Evolutionary conservation across 2,113 vertebrate genomes (phyloP).

Genomic region (Castor canadensis): DNA sequence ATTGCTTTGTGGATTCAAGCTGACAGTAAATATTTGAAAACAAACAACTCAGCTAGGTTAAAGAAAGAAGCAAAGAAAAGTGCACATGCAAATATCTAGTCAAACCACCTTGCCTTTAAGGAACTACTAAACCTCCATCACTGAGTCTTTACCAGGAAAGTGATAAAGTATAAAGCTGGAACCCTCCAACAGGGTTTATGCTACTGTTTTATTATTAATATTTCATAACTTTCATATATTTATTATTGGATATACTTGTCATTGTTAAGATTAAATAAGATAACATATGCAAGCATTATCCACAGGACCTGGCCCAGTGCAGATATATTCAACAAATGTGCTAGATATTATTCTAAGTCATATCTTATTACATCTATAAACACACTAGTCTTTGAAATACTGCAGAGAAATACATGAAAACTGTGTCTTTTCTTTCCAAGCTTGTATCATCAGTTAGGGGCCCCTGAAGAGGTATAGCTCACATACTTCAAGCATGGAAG

Average conservation of each 20-base stretch:
- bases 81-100: not conserved
- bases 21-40: conserved; percentile 27
- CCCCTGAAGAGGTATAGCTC: not conserved
- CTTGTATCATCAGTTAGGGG: not conserved
- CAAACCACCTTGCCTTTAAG: not conserved
- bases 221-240: not conserved
- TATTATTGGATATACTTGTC: not conserved
- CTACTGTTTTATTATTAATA: not conserved
- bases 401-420: not conserved
- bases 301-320: not conserved
- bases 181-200: not conserved
- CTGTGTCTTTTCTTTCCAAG: not conserved
- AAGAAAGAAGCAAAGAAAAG: conserved; percentile 15
- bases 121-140: not conserved
- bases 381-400: not conserved
- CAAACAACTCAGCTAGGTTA: conserved; percentile 3
- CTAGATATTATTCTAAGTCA: not conserved
- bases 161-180: not conserved
- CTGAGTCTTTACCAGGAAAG: not conserved
- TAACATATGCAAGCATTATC: not conserved
- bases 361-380: not conserved
- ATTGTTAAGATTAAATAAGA: not conserved
- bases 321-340: not conserved
- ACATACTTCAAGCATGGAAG: not conserved
- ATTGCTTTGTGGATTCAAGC: conserved; percentile 48